Conservation (phyloP, 2,113 vertebrate genomes). For the Recurvirostra avosetta region DNA sequence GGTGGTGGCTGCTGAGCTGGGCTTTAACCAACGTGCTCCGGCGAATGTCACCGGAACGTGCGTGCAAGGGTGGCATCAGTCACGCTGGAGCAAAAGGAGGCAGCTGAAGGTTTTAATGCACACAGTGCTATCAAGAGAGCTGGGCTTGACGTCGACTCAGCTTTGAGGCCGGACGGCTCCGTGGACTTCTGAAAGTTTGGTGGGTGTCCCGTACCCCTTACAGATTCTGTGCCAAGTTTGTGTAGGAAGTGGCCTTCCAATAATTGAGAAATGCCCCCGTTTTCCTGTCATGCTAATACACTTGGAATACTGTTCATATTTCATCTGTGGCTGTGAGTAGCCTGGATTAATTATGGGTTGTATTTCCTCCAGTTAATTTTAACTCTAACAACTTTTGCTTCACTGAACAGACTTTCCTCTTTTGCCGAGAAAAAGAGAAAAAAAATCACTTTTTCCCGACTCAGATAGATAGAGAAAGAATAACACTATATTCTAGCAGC, state of each 20-base stretch:
- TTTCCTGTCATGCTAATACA: neutral
- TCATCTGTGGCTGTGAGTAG: neutral
- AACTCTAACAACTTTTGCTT: neutral
- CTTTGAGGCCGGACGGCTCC: rapidly evolving
- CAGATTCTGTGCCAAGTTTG: neutral
- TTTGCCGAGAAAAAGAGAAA: neutral
- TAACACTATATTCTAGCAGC: neutral
- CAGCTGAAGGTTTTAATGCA: neutral
- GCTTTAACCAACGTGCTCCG: neutral
- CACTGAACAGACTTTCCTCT: neutral
- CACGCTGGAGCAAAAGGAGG: neutral
- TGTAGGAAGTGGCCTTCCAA: neutral
- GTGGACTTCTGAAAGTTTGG: neutral
- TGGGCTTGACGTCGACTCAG: neutral
- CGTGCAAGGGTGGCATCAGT: rapidly evolving
- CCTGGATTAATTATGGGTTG: neutral
- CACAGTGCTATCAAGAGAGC: neutral
- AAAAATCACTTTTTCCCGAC: neutral
- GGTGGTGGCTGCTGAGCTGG: neutral
- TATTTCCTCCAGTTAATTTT: conserved; percentile 16
- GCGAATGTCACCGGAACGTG: rapidly evolving
- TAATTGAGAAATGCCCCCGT: neutral
- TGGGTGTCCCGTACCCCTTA: neutral
- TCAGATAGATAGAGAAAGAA: neutral
- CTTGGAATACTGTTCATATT: neutral